Conservation (phyloP, 2,797 vertebrate genomes). For the Anniella stebbinsi region DNA sequence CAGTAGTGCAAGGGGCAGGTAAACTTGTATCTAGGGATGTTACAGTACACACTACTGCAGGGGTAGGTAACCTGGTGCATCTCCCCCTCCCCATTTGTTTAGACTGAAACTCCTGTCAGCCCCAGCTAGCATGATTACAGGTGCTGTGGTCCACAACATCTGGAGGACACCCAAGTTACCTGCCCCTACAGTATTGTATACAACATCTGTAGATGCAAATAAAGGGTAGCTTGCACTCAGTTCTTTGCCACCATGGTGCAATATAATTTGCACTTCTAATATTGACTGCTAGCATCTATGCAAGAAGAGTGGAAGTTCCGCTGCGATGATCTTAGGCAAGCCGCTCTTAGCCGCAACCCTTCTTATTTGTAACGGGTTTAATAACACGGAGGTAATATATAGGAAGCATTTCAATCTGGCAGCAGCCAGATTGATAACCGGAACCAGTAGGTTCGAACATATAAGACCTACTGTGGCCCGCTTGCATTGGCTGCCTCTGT, state of each 20-base stretch:
- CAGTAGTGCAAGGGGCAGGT: background rate
- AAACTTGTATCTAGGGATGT: background rate
- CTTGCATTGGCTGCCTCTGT: no score
- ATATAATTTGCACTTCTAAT: background rate
- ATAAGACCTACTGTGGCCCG: no score
- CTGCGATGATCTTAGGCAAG: background rate
- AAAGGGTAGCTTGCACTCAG: background rate
- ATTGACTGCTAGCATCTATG: background rate
- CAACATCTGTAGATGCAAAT: background rate
- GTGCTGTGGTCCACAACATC: no score
- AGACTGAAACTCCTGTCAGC: no score
- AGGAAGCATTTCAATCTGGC: background rate
- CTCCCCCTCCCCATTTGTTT: no score
- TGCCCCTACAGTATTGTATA: no score
- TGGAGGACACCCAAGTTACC: no score
- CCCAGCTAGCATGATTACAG: no score
- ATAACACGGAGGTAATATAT: background rate
- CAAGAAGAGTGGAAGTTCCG: background rate
- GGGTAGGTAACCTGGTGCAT: no score
- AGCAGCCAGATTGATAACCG: no score
- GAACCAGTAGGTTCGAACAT: no score
- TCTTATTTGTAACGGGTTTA: background rate
- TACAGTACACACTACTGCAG: background rate
- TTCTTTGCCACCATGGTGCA: background rate
- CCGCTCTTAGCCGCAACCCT: background rate